These are phyloP conservation scores for Troides helena DNA, from an alignment of 2,888 invertebrate species.

Conservation along the genomic window DNA sequence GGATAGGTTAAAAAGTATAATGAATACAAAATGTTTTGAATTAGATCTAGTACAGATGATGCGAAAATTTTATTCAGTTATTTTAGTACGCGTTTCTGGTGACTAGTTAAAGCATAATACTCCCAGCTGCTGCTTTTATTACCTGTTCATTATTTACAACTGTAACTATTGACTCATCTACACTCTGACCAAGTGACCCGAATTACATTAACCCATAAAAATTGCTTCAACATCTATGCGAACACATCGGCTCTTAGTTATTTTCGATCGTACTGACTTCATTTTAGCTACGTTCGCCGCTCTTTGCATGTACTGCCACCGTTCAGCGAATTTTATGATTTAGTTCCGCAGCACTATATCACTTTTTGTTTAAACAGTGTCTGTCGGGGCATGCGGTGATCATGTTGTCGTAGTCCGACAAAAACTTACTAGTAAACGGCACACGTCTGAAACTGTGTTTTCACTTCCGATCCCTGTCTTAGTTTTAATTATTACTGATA, in stretches of 20 bases:
- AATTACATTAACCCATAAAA: conserved; percentile 37
- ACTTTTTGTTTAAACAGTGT: conserved; percentile 75
- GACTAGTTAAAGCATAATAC: background rate
- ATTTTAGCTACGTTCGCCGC: conserved; percentile 41
- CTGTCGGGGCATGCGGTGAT: conserved; percentile 51
- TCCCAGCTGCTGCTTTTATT: conserved; percentile 10
- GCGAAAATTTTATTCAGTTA: background rate
- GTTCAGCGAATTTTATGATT: conserved; percentile 74
- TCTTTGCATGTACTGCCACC: conserved; percentile 65
- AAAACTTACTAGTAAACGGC: conserved; percentile 15
- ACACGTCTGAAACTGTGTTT: background rate
- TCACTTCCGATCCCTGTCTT: background rate
- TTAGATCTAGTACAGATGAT: background rate
- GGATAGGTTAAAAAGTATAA: background rate
- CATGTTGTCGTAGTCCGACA: conserved; percentile 31
- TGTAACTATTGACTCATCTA: conserved; percentile 23
- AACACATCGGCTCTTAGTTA: conserved; percentile 38
- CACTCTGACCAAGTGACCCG: conserved; percentile 24
- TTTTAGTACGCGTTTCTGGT: background rate
- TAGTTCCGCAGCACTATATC: conserved; percentile 71
- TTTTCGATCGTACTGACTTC: conserved; percentile 53
- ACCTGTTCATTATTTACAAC: conserved; percentile 2
- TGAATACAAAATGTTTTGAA: background rate
- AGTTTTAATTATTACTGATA: background rate
- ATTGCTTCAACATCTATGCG: conserved; percentile 9